Percentiles rank a stretch among this genome's conserved stretches.
Evolutionary conservation across 2,888 invertebrate genomes (phyloP).

Genomic region (Syrphus vitripennis): DNA sequence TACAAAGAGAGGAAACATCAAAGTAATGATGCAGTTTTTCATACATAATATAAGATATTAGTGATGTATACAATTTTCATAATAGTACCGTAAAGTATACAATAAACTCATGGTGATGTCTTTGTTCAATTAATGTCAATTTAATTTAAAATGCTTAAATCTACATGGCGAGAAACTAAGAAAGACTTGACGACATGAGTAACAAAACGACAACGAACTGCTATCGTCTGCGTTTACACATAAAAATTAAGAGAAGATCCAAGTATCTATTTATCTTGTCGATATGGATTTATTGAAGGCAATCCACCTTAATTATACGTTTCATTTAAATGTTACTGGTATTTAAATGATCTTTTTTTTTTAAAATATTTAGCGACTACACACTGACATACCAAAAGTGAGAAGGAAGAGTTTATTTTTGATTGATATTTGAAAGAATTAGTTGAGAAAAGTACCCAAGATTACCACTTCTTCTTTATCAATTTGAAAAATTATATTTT

Average conservation of each 20-base stretch:
- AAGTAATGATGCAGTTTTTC: neutral
- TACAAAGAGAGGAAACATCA: neutral
- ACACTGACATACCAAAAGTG: no score
- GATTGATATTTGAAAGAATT: no score
- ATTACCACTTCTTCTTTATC: no score
- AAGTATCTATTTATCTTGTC: neutral
- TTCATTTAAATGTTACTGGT: neutral
- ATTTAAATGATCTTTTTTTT: no score
- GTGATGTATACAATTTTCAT: conserved; percentile 7
- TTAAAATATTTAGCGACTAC: no score
- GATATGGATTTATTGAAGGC: neutral
- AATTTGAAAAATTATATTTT: no score
- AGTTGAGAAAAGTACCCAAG: no score
- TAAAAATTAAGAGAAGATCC: neutral
- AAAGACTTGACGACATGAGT: conserved; percentile 5
- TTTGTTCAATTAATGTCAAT: conserved; percentile 60
- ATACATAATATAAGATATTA: no score
- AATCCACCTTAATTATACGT: neutral
- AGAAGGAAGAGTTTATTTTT: no score
- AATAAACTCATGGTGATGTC: conserved; percentile 7
- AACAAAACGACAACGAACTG: neutral
- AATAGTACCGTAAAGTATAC: neutral
- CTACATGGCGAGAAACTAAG: neutral
- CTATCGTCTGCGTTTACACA: neutral
- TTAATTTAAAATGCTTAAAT: conserved; percentile 54